Percentiles rank a stretch among this genome's conserved stretches.
Conservation (phyloP, 2,888 invertebrate species). For the Drosophila putrida region DNA sequence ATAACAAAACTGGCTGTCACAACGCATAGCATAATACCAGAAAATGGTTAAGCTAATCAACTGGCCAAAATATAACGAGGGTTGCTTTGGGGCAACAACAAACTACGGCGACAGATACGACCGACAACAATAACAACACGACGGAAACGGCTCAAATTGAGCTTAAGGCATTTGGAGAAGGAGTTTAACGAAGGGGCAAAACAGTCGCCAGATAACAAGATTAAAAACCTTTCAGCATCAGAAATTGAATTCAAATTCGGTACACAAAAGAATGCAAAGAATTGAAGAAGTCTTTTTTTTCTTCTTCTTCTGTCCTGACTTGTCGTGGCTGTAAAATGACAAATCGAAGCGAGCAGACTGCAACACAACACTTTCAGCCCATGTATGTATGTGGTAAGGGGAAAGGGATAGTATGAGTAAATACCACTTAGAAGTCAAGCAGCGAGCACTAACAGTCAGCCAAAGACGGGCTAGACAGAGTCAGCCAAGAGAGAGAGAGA, state of each 20-base stretch:
- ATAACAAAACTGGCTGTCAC: slow-evolving; percentile 43
- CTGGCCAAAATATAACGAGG: slow-evolving; percentile 68
- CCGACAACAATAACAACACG: slow-evolving; percentile 6
- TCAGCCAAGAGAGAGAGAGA: slow-evolving; percentile 12
- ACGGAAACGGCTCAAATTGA: slow-evolving; percentile 32
- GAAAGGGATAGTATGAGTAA: slow-evolving; percentile 62
- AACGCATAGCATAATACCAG: slow-evolving; percentile 36
- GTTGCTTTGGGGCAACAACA: slow-evolving; percentile 47
- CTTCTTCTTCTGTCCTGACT: slow-evolving; percentile 10
- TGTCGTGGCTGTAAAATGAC: slow-evolving; percentile 77
- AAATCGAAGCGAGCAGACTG: slow-evolving; percentile 74
- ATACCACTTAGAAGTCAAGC: slow-evolving; percentile 81
- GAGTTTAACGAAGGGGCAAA: slow-evolving; percentile 30
- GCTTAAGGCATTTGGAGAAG: slow-evolving; percentile 34
- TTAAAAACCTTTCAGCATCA: slow-evolving; percentile 81
- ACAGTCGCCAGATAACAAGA: slow-evolving; percentile 72
- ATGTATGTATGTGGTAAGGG: slow-evolving; percentile 14
- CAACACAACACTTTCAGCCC: slow-evolving; percentile 53
- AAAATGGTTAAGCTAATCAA: slow-evolving; percentile 74
- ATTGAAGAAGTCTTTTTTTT: slow-evolving; percentile 51
- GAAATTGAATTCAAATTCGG: slow-evolving; percentile 81
- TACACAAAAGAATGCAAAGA: slow-evolving; percentile 78
- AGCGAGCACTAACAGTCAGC: slow-evolving; percentile 62
- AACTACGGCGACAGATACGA: slow-evolving; percentile 10
- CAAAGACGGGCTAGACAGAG: slow-evolving; percentile 56